Evolutionary conservation across 2,888 invertebrate genomes (phyloP).

Genomic region (Deilephila elpenor): DNA sequence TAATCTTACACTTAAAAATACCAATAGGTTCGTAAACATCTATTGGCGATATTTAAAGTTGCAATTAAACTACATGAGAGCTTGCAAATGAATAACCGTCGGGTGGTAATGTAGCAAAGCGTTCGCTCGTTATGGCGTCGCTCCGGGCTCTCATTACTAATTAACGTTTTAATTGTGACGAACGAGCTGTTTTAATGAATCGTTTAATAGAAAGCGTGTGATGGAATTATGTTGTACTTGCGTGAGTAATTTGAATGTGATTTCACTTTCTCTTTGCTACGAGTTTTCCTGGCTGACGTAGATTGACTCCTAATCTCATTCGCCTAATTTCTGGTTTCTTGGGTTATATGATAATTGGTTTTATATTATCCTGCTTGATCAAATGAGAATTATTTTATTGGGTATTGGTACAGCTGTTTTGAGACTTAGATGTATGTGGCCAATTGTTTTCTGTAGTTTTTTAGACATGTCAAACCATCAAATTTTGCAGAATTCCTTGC

Average conservation of each 20-base stretch:
- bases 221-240: not conserved
- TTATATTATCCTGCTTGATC: too few relatives aligned
- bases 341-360: too few relatives aligned
- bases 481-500: too few relatives aligned
- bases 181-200: constrained; percentile 18
- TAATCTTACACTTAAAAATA: not conserved
- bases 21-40: not conserved
- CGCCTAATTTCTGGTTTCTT: too few relatives aligned
- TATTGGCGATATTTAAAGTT: not conserved
- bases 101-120: constrained; percentile 4
- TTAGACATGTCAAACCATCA: too few relatives aligned
- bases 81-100: constrained; percentile 4
- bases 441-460: too few relatives aligned
- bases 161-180: constrained; percentile 49
- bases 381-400: too few relatives aligned
- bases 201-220: not conserved
- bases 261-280: not conserved
- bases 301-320: too few relatives aligned
- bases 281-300: too few relatives aligned
- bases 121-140: not conserved
- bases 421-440: too few relatives aligned
- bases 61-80: not conserved
- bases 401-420: too few relatives aligned
- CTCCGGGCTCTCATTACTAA: constrained; percentile 41
- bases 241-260: not conserved